Evolutionary conservation across 2,797 vertebrate species (phyloP).

Genomic region (Microctenopoma lineatum): DNA sequence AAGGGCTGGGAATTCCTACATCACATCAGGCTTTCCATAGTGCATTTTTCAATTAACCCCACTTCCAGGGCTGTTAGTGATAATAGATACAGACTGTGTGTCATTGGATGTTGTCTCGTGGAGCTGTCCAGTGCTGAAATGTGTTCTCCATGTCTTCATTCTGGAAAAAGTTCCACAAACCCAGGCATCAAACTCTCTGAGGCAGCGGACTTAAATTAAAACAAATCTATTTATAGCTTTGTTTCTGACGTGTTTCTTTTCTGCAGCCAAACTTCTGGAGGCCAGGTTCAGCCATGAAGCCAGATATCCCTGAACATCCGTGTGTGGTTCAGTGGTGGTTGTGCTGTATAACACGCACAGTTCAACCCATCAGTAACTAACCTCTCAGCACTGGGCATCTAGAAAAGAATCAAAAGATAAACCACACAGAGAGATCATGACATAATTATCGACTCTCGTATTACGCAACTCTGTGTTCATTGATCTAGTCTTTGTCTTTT

Average conservation of each 20-base stretch:
- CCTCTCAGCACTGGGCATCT: no score
- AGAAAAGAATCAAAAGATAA: no score
- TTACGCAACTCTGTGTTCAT: no score
- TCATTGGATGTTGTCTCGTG: neutral
- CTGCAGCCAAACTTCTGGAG: neutral
- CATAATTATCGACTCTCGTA: no score
- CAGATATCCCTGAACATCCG: neutral
- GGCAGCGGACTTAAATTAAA: neutral
- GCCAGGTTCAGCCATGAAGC: conserved; percentile 12
- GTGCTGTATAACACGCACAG: neutral
- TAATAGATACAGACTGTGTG: no score
- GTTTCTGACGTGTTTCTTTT: neutral
- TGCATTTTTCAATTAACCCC: no score
- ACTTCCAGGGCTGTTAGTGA: no score
- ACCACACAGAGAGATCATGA: no score
- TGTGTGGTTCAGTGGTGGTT: neutral
- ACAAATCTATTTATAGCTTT: neutral
- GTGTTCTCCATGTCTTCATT: neutral
- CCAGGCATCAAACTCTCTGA: no score
- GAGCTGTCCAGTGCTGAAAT: conserved; percentile 41
- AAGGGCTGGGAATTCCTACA: no score
- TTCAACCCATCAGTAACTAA: neutral
- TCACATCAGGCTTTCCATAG: no score
- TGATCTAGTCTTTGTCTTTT: no score
- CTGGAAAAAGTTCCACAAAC: neutral